Base-by-base conservation (phyloP, 2,797 vertebrate genomes). In the Sebastes matsubarae region DNA sequence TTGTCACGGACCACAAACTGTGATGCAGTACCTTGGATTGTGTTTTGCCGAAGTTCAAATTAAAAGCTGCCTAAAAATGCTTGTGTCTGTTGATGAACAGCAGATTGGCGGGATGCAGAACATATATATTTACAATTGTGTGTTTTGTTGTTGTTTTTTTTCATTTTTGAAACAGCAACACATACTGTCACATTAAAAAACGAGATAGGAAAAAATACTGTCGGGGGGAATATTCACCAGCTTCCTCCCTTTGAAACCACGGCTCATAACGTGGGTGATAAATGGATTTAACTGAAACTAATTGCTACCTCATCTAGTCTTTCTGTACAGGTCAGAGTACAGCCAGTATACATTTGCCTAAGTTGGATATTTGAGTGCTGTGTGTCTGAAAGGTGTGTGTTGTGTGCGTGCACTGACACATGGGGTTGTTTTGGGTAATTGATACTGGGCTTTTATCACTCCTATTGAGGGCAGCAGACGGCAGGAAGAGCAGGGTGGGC, bases 401-500 rank as follows among this genome's bases (percentile, higher is more conserved):
- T 61, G 67, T 52, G 72, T 55, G 52, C 5, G 10, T 73, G 78
- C 50, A 46, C 8, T 3, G 32, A 68, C 69, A 61, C 46, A 73
- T 9, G 46, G 68, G 29, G 52, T 71, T 79, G 80, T 75, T 82
- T 81, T 42, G 30, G 74, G 81, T 80, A 92, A 84, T 6, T 69
- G 90, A 91, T 80, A 83, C 77, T 34, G 58, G 36, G 85, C 81
- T 91, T 85, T 89, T 71, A 82, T 89, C 87, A 59, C 75, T 81
- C 65, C 80, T 68, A 86, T 90, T 92, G 71, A 87, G 68, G 80
- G 75, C 63, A 67, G 82, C 81, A 81, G 82, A 86, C 29, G n/a
- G 66, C 83, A 81, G 88, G 72, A 90, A 77, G 82, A 76, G 66
- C 82, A 61, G 79, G 77, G 66, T 36, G 73, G 76, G 75, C 46